Conservation (phyloP, 2,113 vertebrate species). For the Nematolebias whitei region DNA sequence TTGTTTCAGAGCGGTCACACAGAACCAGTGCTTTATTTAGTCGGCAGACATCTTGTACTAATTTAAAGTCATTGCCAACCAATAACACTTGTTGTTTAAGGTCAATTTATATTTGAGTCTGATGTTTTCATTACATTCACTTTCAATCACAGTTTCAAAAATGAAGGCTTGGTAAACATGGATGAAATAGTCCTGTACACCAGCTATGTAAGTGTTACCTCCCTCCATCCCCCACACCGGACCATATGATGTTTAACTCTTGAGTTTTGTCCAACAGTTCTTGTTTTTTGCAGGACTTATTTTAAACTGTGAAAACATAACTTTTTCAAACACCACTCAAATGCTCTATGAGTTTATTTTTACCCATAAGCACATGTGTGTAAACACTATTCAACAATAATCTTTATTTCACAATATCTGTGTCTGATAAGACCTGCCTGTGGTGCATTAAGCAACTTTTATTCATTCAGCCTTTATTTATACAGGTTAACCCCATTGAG, state of each 20-base stretch:
- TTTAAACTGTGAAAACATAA: conserved; percentile 8
- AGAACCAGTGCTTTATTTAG: no score
- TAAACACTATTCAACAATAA: conserved; percentile 6
- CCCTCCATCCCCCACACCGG: no score
- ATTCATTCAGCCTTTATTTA: conserved; percentile 5
- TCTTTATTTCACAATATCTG: neutral
- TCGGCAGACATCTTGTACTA: no score
- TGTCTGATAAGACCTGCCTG: conserved; percentile 21
- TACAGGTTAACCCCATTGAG: conserved; percentile 18
- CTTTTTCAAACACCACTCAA: conserved; percentile 23
- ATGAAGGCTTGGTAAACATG: no score
- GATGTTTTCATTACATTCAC: neutral
- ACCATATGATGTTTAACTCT: no score
- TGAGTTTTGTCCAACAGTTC: no score
- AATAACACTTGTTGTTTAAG: neutral
- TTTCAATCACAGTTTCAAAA: neutral
- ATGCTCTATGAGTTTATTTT: conserved; percentile 31
- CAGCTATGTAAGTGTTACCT: no score
- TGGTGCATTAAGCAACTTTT: neutral
- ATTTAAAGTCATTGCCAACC: no score
- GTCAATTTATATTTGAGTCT: neutral
- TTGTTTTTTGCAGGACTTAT: no score
- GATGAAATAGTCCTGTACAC: no score
- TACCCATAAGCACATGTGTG: conserved; percentile 15
- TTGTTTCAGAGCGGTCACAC: no score